Base-by-base conservation (phyloP, 2,888 invertebrate species). In the Dynastes maya region DNA sequence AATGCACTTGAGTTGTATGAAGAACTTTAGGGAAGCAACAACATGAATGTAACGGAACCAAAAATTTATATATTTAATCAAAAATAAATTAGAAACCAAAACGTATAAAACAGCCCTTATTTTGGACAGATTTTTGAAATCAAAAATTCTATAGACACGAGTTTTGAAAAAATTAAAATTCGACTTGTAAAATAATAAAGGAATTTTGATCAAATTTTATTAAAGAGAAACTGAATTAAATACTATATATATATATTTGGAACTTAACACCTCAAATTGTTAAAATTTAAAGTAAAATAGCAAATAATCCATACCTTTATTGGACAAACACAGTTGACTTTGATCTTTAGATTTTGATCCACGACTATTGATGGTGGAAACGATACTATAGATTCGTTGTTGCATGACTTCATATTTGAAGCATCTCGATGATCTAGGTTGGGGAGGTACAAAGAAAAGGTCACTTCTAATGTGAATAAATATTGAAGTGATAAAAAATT, bases 381-480 rank as follows among this genome's bases (percentile, higher is more conserved):
- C 4, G n/a, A 37, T 65, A 65, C 65, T 29, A 63, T 65, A 65
- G 40, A 9, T 22, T 65, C n/a, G 8, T 16, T 11, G 9, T 3
- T n/a, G 37, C n/a, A 65, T 1, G n/a, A 37, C n/a, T 40, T 65
- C 16, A 40, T 65, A 65, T 65, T 65, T 65, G 16, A 40, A 40
- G 65, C 65, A 65, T 65, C 37, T 65, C 40, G 37, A 37, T 3
- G 16, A 11, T 65, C 6, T 13, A 40, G 65, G 40, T 40, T 45
- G 40, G 16, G 65, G 65, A 37, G 8, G n/a, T n/a, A 16, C 65
- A 65, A 16, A 8, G n/a, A n/a, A 65, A 40, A 65, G 65, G 65
- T 65, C 65, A 65, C 40, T 32, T 65, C 40, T 65, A 65, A 65
- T 65, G 65, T 65, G 40, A 45, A 65, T 65, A 65, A 37, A 65